Evolutionary conservation across 1,140 invertebrate species (phyloP).

Genomic region (Whitmania pigra): DNA sequence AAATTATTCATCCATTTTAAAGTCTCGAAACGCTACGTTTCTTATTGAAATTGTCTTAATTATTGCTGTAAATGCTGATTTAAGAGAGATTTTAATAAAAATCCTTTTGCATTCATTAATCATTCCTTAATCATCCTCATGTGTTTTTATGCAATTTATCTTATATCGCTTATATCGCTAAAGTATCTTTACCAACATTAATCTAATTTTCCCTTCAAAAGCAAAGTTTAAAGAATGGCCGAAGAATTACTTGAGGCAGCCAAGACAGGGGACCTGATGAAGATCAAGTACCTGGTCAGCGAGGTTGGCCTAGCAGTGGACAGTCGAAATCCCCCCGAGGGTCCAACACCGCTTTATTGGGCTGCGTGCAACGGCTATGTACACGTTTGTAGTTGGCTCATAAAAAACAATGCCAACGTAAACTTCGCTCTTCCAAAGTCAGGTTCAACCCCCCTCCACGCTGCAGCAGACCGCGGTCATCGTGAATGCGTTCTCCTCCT

Average conservation of each 20-base stretch:
- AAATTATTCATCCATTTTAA: too few relatives aligned
- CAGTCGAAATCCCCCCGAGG: constrained; percentile 12
- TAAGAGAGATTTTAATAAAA: too few relatives aligned
- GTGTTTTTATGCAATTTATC: too few relatives aligned
- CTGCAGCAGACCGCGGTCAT: constrained; percentile 31
- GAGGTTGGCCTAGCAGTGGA: constrained; percentile 6
- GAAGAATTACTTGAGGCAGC: constrained; percentile 19
- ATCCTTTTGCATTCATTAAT: too few relatives aligned
- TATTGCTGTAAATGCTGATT: too few relatives aligned
- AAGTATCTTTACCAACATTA: too few relatives aligned
- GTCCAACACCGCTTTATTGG: constrained; percentile 29
- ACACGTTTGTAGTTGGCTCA: constrained; percentile 27
- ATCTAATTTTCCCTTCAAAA: too few relatives aligned
- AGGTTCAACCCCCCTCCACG: constrained; percentile 32
- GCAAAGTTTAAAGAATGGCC: not conserved
- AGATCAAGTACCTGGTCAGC: not conserved
- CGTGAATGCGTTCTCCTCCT: constrained; percentile 29
- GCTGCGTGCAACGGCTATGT: constrained; percentile 30
- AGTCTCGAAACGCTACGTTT: too few relatives aligned
- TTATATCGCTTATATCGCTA: too few relatives aligned
- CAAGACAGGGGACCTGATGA: constrained; percentile 15
- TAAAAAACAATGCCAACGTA: constrained; percentile 28
- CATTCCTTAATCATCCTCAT: too few relatives aligned
- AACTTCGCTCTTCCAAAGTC: constrained; percentile 28
- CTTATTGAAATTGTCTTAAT: too few relatives aligned